Percentiles rank a stretch among this genome's conserved stretches.
These are phyloP conservation scores for Aphidius colemani DNA, from an alignment of 2,888 invertebrate genomes.

Conservation along the genomic window DNA sequence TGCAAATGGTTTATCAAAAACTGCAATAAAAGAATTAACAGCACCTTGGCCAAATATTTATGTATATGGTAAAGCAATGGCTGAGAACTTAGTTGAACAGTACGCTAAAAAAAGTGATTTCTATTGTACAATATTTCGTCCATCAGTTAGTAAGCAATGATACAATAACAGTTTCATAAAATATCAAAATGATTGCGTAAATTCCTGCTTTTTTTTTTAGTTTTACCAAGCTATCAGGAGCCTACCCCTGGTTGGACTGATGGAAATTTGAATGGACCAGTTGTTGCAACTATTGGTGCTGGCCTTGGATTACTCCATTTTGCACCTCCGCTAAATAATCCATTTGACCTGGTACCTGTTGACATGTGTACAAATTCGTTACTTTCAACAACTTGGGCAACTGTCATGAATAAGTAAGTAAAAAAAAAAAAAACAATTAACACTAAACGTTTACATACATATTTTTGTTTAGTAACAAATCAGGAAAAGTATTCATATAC, in stretches of 20 bases:
- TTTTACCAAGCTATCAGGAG: conserved; percentile 39
- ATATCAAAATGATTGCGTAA: too few species aligned
- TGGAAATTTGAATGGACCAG: conserved; percentile 36
- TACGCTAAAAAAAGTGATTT: conserved; percentile 35
- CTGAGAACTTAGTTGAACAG: conserved; percentile 44
- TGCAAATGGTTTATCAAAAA: conserved; percentile 36
- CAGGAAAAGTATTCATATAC: conserved; percentile 66
- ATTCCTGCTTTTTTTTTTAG: conserved; percentile 30
- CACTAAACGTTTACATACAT: too few species aligned
- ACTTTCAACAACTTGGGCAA: conserved; percentile 43
- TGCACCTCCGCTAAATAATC: conserved; percentile 20
- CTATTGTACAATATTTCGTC: conserved; percentile 44
- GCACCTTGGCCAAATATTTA: conserved; percentile 43
- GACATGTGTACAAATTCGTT: conserved; percentile 45
- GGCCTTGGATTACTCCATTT: conserved; percentile 39
- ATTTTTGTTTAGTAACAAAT: conserved; percentile 17
- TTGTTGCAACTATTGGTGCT: conserved; percentile 24
- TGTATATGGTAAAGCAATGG: conserved; percentile 42
- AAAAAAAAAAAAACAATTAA: too few species aligned
- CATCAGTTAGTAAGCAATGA: conserved; percentile 39
- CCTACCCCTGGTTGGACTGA: conserved; percentile 40
- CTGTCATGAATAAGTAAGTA: conserved; percentile 22
- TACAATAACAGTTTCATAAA: too few species aligned
- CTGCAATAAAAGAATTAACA: conserved; percentile 31
- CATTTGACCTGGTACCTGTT: conserved; percentile 41